These are phyloP conservation scores for Menidia beryllina DNA, from an alignment of 2,113 vertebrate species.

Conservation along the genomic window DNA sequence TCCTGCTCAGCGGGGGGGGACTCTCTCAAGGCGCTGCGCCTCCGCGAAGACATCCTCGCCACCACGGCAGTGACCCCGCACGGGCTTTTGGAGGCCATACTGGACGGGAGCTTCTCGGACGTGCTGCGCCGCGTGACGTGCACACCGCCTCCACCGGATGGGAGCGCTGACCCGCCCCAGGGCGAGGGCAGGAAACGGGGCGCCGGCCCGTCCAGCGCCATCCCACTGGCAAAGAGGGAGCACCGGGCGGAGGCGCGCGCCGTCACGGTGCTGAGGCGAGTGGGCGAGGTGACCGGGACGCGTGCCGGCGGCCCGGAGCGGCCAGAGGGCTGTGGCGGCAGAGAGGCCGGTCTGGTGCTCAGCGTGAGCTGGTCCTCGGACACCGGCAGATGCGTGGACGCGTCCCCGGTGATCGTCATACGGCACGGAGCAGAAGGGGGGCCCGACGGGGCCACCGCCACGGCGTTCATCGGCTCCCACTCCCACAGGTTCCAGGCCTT, in stretches of 20 bases:
- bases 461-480: conserved; percentile 91
- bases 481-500: conserved; percentile 90
- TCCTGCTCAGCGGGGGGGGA: conserved; percentile 92
- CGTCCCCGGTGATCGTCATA: conserved; percentile 88
- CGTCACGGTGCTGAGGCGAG: conserved; percentile 66
- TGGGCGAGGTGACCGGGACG: conserved; percentile 51
- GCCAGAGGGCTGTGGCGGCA: neutral
- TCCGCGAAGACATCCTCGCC: conserved; percentile 85
- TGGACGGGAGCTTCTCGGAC: conserved; percentile 84
- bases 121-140: conserved; percentile 79
- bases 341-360: conserved; percentile 59
- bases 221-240: conserved; percentile 40
- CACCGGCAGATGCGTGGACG: conserved; percentile 93
- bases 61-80: conserved; percentile 79
- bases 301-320: neutral
- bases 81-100: conserved; percentile 88
- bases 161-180: conserved; percentile 17
- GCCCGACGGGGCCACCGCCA: neutral
- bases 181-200: conserved; percentile 39
- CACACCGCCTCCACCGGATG: neutral
- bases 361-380: conserved; percentile 88
- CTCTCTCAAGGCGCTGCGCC: conserved; percentile 87
- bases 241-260: conserved; percentile 1
- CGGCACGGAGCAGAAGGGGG: neutral
- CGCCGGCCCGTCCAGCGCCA: too few relatives aligned